Conservation (phyloP, 2,113 vertebrate species). For the Donacobius atricapilla region DNA sequence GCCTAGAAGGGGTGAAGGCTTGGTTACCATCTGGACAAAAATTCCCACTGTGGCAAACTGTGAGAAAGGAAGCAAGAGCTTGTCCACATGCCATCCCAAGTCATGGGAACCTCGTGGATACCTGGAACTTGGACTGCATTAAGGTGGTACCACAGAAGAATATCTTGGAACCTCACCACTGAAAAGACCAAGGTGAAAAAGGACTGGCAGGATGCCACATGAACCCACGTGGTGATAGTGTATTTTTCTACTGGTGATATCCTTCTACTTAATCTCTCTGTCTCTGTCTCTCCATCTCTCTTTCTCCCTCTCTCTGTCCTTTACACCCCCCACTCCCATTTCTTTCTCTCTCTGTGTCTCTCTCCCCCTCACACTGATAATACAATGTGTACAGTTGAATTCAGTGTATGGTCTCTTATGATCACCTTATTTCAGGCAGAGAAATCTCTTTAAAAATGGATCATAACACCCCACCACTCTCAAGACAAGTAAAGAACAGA, state of each 20-base stretch:
- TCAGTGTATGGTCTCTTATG: accelerated
- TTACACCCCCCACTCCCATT: neutral
- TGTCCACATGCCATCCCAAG: neutral
- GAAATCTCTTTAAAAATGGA: neutral
- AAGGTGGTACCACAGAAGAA: neutral
- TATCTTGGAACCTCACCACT: neutral
- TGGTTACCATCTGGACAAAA: neutral
- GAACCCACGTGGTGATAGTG: neutral
- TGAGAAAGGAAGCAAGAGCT: neutral
- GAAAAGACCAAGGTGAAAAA: neutral
- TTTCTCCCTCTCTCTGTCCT: neutral
- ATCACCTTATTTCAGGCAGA: neutral
- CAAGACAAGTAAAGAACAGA: neutral
- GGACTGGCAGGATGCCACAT: neutral
- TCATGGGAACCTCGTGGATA: accelerated
- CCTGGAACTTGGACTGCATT: neutral
- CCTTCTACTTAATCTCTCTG: neutral
- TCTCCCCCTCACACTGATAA: neutral
- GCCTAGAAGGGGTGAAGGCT: neutral
- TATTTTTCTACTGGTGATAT: neutral
- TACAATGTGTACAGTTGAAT: neutral
- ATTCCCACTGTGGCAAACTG: neutral
- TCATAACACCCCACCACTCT: no score
- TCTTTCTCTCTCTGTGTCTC: neutral
- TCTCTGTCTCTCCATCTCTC: neutral